These are phyloP conservation scores for Nasonia vitripennis DNA, from an alignment of 1,140 invertebrate genomes.

Conservation along the genomic window DNA sequence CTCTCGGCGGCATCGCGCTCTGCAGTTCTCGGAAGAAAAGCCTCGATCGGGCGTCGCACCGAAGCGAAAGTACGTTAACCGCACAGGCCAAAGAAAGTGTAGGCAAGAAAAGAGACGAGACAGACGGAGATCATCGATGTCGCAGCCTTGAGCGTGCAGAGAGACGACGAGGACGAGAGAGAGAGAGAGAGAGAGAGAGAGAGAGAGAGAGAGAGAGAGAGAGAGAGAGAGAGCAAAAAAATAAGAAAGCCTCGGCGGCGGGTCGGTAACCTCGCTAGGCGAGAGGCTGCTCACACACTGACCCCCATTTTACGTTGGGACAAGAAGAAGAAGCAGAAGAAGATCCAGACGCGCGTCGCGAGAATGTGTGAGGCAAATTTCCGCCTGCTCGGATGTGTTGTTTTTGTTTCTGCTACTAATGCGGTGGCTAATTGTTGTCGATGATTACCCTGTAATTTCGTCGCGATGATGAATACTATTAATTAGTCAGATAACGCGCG, in stretches of 20 bases:
- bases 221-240: constrained; percentile 40
- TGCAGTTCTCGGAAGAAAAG: not conserved
- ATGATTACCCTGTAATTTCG: no score
- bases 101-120: constrained; percentile 48
- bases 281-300: constrained; percentile 69
- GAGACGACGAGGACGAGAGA: constrained; percentile 1
- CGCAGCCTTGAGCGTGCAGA: not conserved
- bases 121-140: constrained; percentile 9
- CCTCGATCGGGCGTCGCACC: not conserved
- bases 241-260: constrained; percentile 52
- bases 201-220: not conserved
- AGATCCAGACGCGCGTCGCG: not conserved
- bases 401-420: not conserved
- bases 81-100: constrained; percentile 30
- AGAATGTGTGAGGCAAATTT: not conserved
- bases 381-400: not conserved
- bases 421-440: not conserved
- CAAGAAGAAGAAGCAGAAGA: not conserved
- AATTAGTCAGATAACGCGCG: no score
- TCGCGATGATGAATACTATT: no score
- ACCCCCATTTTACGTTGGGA: constrained; percentile 62
- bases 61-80: not conserved
- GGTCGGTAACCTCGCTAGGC: constrained; percentile 54
- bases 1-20: not conserved
- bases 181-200: no score